phyloP scores from a whole-genome alignment of 64 coral and sea anemone species.

The Porites australiensis region DNA sequence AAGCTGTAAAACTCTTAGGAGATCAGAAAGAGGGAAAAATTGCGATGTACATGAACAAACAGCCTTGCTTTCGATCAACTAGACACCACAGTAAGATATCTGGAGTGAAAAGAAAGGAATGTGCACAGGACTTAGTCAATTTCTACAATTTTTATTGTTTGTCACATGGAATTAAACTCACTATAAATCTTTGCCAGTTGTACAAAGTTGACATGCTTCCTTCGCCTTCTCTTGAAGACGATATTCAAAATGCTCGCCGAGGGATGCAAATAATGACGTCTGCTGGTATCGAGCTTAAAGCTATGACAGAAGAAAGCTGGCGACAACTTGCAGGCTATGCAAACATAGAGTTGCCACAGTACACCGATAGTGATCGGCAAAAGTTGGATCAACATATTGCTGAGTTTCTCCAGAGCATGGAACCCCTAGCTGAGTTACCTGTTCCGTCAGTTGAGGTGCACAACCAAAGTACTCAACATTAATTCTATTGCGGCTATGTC shows the following conservation, averaged over 20 bases:
- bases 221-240: not conserved
- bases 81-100: too few relatives aligned
- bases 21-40: too few relatives aligned
- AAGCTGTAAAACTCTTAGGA: too few relatives aligned
- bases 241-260: not conserved
- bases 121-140: constrained; percentile 6
- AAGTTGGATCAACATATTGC: constrained; percentile 36
- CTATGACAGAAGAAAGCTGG: constrained; percentile 38
- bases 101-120: constrained; percentile 9
- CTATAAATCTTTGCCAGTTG: constrained; percentile 36
- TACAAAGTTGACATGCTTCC: constrained; percentile 8
- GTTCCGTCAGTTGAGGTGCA: too few relatives aligned
- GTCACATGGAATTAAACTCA: not conserved
- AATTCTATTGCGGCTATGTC: too few relatives aligned
- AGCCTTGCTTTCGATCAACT: too few relatives aligned
- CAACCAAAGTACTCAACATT: too few relatives aligned
- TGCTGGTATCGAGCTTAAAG: constrained; percentile 34
- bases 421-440: too few relatives aligned
- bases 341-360: not conserved
- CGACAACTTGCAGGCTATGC: not conserved
- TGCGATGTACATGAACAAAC: too few relatives aligned
- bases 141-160: not conserved
- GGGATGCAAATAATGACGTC: constrained; percentile 1
- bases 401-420: not conserved
- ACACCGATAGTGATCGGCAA: not conserved